Evolutionary conservation across 2,888 invertebrate species (phyloP), one percentile per base, ranked within the genome.

Genomic region (Malachius bipustulatus): DNA sequence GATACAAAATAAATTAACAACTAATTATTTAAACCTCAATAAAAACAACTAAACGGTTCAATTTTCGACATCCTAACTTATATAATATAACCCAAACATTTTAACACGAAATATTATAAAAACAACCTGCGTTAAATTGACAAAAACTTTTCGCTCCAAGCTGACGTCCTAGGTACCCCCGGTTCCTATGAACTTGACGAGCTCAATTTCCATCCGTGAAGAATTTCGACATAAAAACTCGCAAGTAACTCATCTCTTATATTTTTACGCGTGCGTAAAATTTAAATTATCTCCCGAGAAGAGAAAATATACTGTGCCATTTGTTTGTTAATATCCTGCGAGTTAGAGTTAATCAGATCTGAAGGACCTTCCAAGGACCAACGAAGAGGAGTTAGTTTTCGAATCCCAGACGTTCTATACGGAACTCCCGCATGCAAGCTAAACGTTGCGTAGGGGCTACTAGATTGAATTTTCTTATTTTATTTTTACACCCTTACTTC

Each of bases 401-500:
- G 37, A 42, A 43, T 33, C 45, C 45, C 37, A 28, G 30, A 41
- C 41, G 42, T 32, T 35, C 31, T 35, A 38, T 34, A 32, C 26
- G 11, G 14, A 44, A 43, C 39, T 50, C 51, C 51, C 48, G 51
- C 48, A 48, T 51, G 52, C 44, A 52, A 51, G 54, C 52, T 51
- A 52, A 54, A 53, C 50, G 51, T 48, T 56, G 53, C 58, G 56
- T 55, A 56, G 57, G 57, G 59, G 58, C 59, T 54, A 59, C 59
- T 59, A 60, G 59, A 60, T 60, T 60, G 59, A 60, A 60, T 60
- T 59, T 60, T 59, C 60, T 59, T 59, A 59, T 60, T 59, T 60
- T 60, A 59, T 60, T 60, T 60, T 59, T 60, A 60, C 57, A 57
- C 59, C 54, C 57, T 49, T 30, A 46, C 48, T 42, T 48, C 47